phyloP scores from a whole-genome alignment of 2,888 invertebrate species.

The Lycophotia porphyrea region DNA sequence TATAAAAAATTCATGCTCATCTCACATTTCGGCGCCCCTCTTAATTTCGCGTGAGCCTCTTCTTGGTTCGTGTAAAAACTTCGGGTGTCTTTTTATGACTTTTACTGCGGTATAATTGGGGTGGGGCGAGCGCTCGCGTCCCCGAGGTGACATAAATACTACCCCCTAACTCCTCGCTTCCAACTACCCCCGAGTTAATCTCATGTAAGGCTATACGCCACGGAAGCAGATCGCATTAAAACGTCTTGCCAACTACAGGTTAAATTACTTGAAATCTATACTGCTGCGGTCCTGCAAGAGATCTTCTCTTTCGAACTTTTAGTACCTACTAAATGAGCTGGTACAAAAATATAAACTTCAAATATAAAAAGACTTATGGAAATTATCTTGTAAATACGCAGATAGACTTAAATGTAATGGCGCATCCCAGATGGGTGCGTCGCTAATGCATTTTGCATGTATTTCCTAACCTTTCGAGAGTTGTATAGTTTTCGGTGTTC shows the following conservation, averaged over 20 bases:
- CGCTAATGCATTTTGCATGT: conserved; percentile 85
- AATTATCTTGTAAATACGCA: conserved; percentile 47
- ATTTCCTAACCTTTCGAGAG: conserved; percentile 66
- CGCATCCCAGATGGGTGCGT: conserved; percentile 78
- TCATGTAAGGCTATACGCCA: conserved; percentile 87
- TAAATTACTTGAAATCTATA: conserved; percentile 72
- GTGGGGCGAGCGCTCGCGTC: conserved; percentile 88
- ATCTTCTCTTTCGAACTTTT: conserved; percentile 4
- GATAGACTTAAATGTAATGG: conserved; percentile 58
- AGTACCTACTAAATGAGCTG: conserved; percentile 19
- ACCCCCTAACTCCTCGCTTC: conserved; percentile 82
- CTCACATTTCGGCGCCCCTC: conserved; percentile 90
- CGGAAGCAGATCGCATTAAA: conserved; percentile 83
- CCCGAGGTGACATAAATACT: conserved; percentile 90
- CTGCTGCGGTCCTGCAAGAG: conserved; percentile 23
- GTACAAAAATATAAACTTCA: conserved; percentile 16
- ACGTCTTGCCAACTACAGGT: conserved; percentile 77
- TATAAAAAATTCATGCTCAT: conserved; percentile 91
- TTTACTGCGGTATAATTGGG: conserved; percentile 91
- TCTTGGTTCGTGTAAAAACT: conserved; percentile 90
- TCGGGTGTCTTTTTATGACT: conserved; percentile 91
- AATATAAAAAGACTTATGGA: conserved; percentile 18
- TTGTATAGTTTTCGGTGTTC: conserved; percentile 65
- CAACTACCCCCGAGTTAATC: conserved; percentile 87
- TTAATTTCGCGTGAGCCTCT: conserved; percentile 90